Percentiles rank a stretch among this genome's conserved stretches.
Evolutionary conservation across 2,113 vertebrate genomes (phyloP).

Genomic region (Myrmecophaga tridactyla): DNA sequence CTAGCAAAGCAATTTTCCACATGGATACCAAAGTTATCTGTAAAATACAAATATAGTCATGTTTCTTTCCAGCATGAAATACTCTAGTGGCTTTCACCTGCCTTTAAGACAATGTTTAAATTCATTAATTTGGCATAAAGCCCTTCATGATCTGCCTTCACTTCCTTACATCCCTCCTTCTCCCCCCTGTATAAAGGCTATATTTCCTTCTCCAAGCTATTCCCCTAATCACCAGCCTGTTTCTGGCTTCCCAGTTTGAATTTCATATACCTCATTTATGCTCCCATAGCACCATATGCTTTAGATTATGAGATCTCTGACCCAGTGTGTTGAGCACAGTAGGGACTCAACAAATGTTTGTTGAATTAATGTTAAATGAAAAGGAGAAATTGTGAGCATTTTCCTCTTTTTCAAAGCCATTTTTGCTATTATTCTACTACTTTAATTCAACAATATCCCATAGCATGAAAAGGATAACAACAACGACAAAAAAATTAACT

Average conservation of each 20-base stretch:
- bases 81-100: neutral
- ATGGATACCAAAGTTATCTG: neutral
- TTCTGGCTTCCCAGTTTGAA: neutral
- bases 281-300: neutral
- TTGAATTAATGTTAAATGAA: neutral
- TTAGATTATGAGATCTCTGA: slow-evolving; percentile 19
- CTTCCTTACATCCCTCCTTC: neutral
- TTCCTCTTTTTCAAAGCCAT: neutral
- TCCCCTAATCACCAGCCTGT: neutral
- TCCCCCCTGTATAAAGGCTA: neutral
- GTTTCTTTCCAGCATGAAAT: neutral
- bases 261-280: neutral
- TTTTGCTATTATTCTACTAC: neutral
- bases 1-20: neutral
- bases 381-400: neutral
- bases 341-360: neutral
- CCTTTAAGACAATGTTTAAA: neutral
- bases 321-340: neutral
- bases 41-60: neutral
- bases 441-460: neutral
- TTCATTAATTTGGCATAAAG: slow-evolving; percentile 27
- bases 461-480: neutral
- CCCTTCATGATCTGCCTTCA: neutral
- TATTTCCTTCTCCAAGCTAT: neutral
- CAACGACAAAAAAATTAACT: slow-evolving; percentile 81